These are phyloP conservation scores for Halcyon badia DNA, from an alignment of 2,797 vertebrate species.

Conservation along the genomic window DNA sequence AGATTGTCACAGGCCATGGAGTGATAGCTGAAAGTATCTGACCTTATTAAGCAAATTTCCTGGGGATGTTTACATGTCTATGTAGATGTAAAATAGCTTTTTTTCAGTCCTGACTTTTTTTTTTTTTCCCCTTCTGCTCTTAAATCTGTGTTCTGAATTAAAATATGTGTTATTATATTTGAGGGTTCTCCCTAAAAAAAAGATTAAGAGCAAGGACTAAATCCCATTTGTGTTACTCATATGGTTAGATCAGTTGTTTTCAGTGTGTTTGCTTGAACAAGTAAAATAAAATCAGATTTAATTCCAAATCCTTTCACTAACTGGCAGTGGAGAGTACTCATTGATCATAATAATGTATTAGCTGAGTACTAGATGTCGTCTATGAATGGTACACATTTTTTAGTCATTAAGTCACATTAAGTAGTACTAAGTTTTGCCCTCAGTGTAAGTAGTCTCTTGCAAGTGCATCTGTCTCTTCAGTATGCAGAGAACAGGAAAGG, in stretches of 20 bases:
- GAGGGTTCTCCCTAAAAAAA: constrained; percentile 2
- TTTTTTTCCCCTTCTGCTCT: neutral
- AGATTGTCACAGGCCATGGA: neutral
- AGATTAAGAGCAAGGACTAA: neutral
- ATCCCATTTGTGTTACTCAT: neutral
- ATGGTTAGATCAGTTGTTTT: neutral
- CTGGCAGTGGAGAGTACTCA: constrained; percentile 15
- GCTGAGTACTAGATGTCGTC: constrained; percentile 10
- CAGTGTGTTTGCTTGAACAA: neutral
- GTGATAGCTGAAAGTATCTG: constrained; percentile 10
- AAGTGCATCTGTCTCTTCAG: constrained; percentile 55
- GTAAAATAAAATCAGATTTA: constrained; percentile 39
- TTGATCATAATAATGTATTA: constrained; percentile 56
- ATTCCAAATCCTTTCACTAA: constrained; percentile 42
- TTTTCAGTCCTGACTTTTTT: neutral
- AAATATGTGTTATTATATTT: neutral
- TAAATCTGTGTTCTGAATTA: neutral
- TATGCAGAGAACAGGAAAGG: constrained; percentile 38
- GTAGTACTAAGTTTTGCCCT: constrained; percentile 48
- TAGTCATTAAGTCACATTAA: constrained; percentile 55
- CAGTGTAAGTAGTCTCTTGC: constrained; percentile 34
- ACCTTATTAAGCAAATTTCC: constrained; percentile 35
- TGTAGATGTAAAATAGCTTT: constrained; percentile 1
- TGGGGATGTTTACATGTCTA: constrained; percentile 19
- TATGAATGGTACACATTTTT: constrained; percentile 44